phyloP scores from a whole-genome alignment of 2,797 vertebrate species.

The Dromococcyx pavoninus region DNA sequence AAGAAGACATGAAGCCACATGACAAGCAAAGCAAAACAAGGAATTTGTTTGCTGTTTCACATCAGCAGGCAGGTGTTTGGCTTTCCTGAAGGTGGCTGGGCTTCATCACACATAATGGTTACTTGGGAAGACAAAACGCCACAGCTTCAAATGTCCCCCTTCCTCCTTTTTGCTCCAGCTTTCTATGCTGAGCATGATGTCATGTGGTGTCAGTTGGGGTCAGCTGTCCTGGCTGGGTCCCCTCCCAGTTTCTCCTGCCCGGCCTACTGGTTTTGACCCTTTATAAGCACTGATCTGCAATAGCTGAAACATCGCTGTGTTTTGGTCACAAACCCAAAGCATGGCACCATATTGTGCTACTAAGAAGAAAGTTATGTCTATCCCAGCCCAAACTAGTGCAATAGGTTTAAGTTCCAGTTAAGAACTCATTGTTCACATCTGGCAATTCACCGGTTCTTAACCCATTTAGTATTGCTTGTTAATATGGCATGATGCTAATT shows the following conservation, averaged over 20 bases:
- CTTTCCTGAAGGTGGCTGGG: neutral
- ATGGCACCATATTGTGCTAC: neutral
- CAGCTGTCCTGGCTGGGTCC: neutral
- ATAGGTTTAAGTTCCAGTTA: neutral
- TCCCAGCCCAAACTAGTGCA: neutral
- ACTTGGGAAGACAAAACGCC: neutral
- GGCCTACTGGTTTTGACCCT: neutral
- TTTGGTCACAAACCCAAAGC: neutral
- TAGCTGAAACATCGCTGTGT: neutral
- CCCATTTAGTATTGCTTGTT: neutral
- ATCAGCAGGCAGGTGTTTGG: neutral
- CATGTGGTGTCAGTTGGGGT: neutral
- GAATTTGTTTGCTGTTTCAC: neutral
- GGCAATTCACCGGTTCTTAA: neutral
- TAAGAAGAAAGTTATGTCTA: neutral
- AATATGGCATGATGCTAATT: neutral
- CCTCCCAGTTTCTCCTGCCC: neutral
- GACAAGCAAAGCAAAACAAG: neutral
- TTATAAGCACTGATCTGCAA: neutral
- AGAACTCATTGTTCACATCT: neutral
- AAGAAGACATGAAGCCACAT: neutral
- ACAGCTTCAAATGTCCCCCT: rapidly evolving
- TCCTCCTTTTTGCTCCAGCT: neutral
- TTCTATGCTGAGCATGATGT: neutral
- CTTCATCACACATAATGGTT: rapidly evolving